Evolutionary conservation across 2,797 vertebrate genomes (phyloP), one percentile per base, ranked within the genome.

Genomic region (Paguma larvata): DNA sequence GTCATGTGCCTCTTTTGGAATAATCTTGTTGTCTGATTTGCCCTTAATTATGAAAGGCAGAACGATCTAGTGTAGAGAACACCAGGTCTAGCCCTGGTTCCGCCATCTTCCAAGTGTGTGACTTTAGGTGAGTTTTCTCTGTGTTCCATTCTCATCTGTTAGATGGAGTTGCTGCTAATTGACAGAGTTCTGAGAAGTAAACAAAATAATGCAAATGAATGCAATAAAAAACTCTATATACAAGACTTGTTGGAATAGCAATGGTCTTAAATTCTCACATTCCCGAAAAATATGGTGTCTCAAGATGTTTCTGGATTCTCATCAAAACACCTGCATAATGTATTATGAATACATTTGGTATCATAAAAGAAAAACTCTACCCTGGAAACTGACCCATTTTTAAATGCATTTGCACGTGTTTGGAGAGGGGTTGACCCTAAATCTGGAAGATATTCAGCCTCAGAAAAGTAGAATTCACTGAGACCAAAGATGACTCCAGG

Each of bases 401-500:
- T 8, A 88, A 95, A 75, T 82, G 83, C 30, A 67, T 96, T 98
- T 98, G 83, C 98, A 99, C 99, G 99, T 99, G 94, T 99, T 99
- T 73, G 99, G 99, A 38, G 99, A 99, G 12, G 98, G 98, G 8
- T 19, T 99, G 93, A 98, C 97, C 44, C 34, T 99, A 53, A 99
- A 99, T 12, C 97, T 99, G 3, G 99, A 99, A 97, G 99, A 99
- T 97, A 99, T 99, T 98, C 99, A 99, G 97, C 98, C 99, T 77
- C 99, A 99, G 99, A 62, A 99, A 98, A 97, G 98, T 99, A 1
- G 99, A 99, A 98, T 99, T 99, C 75, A 99, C 99, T 96, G 99
- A 99, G 83, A 99, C 99, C 63, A 99, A 99, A 98, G 99, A 99
- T 27, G 99, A 99, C 98, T 99, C 99, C 14, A 98, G 99, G 98